These are phyloP conservation scores for Chymomyza caudatula DNA, from an alignment of 2,888 invertebrate species.

Conservation along the genomic window DNA sequence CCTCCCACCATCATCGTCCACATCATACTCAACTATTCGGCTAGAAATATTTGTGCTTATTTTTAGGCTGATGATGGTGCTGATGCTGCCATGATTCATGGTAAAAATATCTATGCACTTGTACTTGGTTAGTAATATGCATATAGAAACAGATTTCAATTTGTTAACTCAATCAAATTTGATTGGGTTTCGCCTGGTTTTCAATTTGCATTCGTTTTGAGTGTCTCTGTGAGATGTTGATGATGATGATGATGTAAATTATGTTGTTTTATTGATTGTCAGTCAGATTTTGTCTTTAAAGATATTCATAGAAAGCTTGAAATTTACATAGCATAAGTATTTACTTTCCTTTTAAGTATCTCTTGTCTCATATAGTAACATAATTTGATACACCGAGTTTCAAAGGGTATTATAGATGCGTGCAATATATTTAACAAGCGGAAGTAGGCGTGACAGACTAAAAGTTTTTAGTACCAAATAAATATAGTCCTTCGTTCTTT, in stretches of 20 bases:
- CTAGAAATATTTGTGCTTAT: neutral
- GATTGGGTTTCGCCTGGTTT: neutral
- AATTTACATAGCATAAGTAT: too few species aligned
- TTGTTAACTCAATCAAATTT: conserved; percentile 2
- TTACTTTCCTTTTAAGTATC: too few species aligned
- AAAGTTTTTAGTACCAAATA: too few species aligned
- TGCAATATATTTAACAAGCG: too few species aligned
- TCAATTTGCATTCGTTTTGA: conserved; percentile 32
- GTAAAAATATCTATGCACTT: neutral
- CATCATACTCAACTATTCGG: neutral
- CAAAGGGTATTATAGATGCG: too few species aligned
- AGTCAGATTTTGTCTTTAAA: neutral
- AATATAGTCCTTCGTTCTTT: too few species aligned
- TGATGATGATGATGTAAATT: neutral
- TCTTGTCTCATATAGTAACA: too few species aligned
- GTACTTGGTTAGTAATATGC: neutral
- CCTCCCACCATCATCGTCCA: neutral
- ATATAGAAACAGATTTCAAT: neutral
- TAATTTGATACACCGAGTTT: too few species aligned
- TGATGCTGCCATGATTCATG: neutral
- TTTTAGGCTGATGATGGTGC: neutral
- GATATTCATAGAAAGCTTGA: neutral
- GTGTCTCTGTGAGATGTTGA: neutral
- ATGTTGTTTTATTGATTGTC: neutral
- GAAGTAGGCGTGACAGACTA: too few species aligned